Percentiles rank a stretch among this genome's conserved stretches.
Evolutionary conservation across 2,888 invertebrate species (phyloP).

Genomic region (Syrphus vitripennis): DNA sequence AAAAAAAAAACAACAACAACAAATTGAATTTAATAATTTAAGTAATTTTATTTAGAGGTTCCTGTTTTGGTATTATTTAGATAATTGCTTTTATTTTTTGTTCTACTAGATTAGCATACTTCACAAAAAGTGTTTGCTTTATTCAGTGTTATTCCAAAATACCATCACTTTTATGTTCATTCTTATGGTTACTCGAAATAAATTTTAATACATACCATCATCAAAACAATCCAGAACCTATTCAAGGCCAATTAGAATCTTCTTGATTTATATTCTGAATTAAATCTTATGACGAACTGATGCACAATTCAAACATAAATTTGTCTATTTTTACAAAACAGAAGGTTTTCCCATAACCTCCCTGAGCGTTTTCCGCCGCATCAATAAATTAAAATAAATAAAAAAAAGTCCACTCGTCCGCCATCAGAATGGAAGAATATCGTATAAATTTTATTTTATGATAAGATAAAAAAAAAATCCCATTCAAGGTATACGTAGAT

Average conservation of each 20-base stretch:
- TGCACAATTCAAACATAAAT: slow-evolving; percentile 3
- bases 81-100: no score
- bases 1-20: no score
- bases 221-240: background rate
- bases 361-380: background rate
- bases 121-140: background rate
- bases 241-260: background rate
- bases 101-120: background rate
- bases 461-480: slow-evolving; percentile 25
- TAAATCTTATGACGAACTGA: background rate
- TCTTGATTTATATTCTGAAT: background rate
- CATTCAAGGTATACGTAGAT: slow-evolving; percentile 36
- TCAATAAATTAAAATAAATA: background rate
- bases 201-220: background rate
- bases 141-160: background rate
- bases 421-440: background rate
- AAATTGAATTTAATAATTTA: no score
- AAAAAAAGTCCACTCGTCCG: background rate
- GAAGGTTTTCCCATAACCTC: background rate
- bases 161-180: background rate
- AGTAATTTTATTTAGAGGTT: no score
- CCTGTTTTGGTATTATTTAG: no score
- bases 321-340: background rate
- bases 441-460: background rate
- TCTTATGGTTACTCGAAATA: background rate